These are phyloP conservation scores for Embiotoca jacksoni DNA, from an alignment of 2,113 vertebrate species.

Conservation along the genomic window DNA sequence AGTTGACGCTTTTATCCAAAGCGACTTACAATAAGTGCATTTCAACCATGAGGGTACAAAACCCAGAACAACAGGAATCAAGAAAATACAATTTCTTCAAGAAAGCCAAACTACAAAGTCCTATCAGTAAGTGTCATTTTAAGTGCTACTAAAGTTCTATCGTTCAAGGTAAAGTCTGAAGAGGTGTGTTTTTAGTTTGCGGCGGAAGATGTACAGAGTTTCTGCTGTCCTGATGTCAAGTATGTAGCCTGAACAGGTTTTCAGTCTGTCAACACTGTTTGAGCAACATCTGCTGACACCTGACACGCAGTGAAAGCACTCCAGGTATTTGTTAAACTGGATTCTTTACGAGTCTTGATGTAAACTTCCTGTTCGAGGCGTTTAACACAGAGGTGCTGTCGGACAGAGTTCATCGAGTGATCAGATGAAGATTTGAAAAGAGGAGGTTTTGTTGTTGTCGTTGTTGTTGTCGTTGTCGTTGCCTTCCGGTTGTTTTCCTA, in stretches of 20 bases:
- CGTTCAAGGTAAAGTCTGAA: too few species aligned
- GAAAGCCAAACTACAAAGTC: too few species aligned
- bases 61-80: too few species aligned
- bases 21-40: too few species aligned
- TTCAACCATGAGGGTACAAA: too few species aligned
- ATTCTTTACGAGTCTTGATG: conserved; percentile 29
- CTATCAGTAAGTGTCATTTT: too few species aligned
- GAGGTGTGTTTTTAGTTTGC: too few species aligned
- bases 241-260: neutral
- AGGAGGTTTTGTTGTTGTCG: neutral
- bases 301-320: neutral
- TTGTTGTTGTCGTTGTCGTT: neutral
- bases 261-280: neutral
- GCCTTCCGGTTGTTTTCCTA: conserved; percentile 18
- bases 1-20: too few species aligned
- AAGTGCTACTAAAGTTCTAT: too few species aligned
- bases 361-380: conserved; percentile 1
- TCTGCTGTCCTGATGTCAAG: neutral
- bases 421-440: neutral
- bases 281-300: conserved; percentile 14
- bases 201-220: too few species aligned
- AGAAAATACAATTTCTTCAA: too few species aligned
- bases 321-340: neutral
- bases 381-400: conserved; percentile 5
- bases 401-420: conserved; percentile 7